Percentiles rank a stretch among this genome's conserved stretches.
phyloP scores from a whole-genome alignment of 2,797 vertebrate genomes.

The Sciaenops ocellatus region DNA sequence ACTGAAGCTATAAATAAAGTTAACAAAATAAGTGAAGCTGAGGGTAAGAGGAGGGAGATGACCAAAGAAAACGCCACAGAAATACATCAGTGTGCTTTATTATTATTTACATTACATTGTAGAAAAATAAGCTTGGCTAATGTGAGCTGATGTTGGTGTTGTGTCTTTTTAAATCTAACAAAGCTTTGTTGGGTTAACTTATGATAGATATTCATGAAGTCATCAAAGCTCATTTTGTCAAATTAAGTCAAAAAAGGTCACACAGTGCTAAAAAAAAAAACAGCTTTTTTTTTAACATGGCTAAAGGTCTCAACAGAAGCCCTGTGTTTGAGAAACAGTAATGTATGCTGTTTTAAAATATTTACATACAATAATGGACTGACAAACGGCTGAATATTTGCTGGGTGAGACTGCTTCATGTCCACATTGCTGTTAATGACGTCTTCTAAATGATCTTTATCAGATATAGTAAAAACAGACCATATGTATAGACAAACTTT shows the following conservation, averaged over 20 bases:
- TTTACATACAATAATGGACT: background rate
- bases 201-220: background rate
- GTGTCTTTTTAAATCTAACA: background rate
- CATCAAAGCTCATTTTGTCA: background rate
- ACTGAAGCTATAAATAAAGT: background rate
- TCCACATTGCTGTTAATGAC: too few relatives aligned
- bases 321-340: background rate
- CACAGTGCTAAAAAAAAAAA: background rate
- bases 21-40: background rate
- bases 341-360: background rate
- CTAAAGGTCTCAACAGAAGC: background rate
- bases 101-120: constrained; percentile 43
- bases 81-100: constrained; percentile 22
- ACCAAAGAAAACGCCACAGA: background rate
- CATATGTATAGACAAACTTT: background rate
- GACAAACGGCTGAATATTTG: background rate
- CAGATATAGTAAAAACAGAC: background rate
- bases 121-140: background rate
- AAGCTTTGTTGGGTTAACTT: background rate
- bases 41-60: background rate
- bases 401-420: background rate
- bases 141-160: background rate
- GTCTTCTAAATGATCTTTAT: background rate
- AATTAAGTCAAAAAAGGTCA: background rate
- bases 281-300: background rate